Evolutionary conservation across 2,888 invertebrate genomes (phyloP).

Genomic region (Sclerodermus sp.): DNA sequence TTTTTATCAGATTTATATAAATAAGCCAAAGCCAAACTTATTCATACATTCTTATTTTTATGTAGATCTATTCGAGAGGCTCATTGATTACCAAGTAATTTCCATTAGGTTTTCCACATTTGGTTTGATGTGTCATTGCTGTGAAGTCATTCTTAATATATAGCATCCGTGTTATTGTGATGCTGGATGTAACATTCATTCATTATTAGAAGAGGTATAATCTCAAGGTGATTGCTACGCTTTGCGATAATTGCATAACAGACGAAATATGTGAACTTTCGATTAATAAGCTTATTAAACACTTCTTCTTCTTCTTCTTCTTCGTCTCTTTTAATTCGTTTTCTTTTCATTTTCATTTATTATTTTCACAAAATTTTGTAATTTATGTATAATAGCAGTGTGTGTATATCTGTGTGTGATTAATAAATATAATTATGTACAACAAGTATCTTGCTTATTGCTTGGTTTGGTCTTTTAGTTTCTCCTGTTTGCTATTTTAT

Average conservation of each 20-base stretch:
- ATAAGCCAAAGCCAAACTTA: no score
- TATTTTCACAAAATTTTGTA: no score
- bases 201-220: constrained; percentile 21
- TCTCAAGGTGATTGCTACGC: constrained; percentile 26
- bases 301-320: neutral
- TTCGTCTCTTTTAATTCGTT: neutral
- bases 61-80: no score
- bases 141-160: constrained; percentile 29
- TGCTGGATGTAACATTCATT: constrained; percentile 27
- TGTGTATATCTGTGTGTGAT: no score
- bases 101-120: constrained; percentile 22
- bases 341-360: no score
- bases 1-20: no score
- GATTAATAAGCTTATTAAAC: neutral
- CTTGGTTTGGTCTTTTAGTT: no score
- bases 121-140: constrained; percentile 33
- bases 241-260: neutral
- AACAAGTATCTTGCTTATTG: no score
- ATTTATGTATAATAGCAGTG: no score
- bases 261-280: neutral
- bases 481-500: no score
- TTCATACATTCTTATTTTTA: no score
- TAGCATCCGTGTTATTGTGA: constrained; percentile 28
- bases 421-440: no score
- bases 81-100: neutral